phyloP scores from a whole-genome alignment of 2,797 vertebrate genomes.

The Taeniopygia guttata region DNA sequence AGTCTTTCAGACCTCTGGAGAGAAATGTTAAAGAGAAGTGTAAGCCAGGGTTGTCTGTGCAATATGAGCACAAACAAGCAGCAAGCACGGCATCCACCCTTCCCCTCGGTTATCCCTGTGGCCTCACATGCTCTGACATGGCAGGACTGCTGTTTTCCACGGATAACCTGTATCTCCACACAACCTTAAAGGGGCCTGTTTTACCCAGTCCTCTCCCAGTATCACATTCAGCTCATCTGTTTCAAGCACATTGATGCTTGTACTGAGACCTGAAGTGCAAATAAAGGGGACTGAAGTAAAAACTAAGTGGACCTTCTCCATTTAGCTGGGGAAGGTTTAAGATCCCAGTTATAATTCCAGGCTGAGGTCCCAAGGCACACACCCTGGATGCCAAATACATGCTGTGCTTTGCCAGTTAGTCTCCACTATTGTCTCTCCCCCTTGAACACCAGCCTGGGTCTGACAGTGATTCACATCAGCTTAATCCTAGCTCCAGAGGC shows the following conservation, averaged over 20 bases:
- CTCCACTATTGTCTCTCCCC: background rate
- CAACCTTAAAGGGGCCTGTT: background rate
- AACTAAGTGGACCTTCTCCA: background rate
- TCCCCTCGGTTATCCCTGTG: background rate
- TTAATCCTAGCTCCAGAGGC: conserved; percentile 20
- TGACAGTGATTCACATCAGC: conserved; percentile 1
- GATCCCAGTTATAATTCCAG: background rate
- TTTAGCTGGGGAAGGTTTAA: background rate
- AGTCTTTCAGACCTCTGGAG: background rate
- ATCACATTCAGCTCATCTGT: background rate
- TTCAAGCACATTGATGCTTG: background rate
- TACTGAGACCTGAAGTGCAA: background rate
- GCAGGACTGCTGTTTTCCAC: background rate
- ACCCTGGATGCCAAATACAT: background rate
- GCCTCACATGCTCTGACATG: background rate
- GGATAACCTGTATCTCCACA: background rate
- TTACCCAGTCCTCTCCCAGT: background rate
- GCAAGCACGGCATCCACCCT: background rate
- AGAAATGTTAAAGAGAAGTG: background rate
- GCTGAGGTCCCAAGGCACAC: background rate
- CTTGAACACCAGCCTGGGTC: background rate
- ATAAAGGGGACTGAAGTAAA: background rate
- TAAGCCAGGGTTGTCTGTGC: background rate
- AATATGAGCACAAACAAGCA: background rate
- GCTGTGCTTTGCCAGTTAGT: background rate